A percentile compares a stretch with the other conserved stretches of the same genome.
Evolutionary conservation across 64 coral and sea anemone genomes (phyloP).

Genomic region (Acropora tenuis): DNA sequence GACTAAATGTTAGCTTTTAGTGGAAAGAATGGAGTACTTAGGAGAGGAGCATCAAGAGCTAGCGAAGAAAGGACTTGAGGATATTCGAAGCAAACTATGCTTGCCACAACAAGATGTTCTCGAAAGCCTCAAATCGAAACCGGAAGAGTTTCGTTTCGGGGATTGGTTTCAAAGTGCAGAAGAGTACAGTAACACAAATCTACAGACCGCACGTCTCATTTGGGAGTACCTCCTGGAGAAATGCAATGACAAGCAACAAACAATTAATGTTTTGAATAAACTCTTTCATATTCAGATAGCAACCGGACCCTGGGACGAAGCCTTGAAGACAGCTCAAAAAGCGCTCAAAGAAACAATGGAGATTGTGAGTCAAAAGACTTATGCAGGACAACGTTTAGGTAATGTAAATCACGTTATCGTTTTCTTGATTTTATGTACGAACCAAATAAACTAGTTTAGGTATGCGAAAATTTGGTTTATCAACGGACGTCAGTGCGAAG

Average conservation of each 20-base stretch:
- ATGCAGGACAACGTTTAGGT: neutral
- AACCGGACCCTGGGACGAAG: conserved; percentile 22
- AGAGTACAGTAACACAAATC: conserved; percentile 17
- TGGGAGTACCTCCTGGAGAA: conserved; percentile 39
- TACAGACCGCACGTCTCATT: conserved; percentile 41
- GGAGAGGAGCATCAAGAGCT: conserved; percentile 26
- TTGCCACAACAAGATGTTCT: conserved; percentile 30
- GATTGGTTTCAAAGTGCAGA: neutral
- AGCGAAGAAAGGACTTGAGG: conserved; percentile 27
- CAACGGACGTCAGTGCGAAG: too few species aligned
- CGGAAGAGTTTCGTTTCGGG: neutral
- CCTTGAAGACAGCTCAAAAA: conserved; percentile 12
- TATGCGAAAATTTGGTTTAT: too few species aligned
- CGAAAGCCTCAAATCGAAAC: neutral
- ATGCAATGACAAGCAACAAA: neutral
- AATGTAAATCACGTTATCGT: neutral
- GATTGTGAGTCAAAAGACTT: neutral
- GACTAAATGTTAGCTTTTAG: too few species aligned
- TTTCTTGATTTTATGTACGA: neutral
- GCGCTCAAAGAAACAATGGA: neutral
- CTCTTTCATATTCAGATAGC: conserved; percentile 18
- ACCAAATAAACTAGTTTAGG: neutral
- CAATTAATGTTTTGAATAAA: neutral
- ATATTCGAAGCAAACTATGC: conserved; percentile 23
- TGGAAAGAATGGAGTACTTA: conserved; percentile 52